Conservation (phyloP, 2,113 vertebrate genomes). For the Xyrauchen texanus region DNA sequence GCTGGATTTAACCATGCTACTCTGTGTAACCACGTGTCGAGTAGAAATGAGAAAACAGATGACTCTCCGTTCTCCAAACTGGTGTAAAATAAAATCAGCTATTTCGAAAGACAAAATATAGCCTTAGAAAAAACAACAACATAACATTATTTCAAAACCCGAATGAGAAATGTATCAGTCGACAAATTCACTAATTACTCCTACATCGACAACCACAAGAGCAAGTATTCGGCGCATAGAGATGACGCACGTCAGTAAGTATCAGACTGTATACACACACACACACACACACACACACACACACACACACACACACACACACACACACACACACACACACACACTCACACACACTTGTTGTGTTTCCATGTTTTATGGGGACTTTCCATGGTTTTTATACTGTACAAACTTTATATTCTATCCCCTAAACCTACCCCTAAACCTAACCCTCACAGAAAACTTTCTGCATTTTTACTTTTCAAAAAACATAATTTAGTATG, state of each 20-base stretch:
- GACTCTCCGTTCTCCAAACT: background rate
- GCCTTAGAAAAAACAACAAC: background rate
- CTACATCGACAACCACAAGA: background rate
- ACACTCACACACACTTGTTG: no score
- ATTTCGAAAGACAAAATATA: background rate
- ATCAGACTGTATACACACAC: background rate
- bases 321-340: no score
- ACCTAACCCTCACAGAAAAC: no score
- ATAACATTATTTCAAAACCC: background rate
- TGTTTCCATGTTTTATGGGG: no score
- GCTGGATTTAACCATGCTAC: no score
- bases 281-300: no score
- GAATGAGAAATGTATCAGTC: background rate
- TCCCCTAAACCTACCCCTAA: no score
- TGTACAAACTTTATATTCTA: no score
- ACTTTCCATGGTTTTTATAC: no score
- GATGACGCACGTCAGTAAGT: background rate
- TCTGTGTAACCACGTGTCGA: background rate
- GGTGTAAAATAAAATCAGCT: background rate
- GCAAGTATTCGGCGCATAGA: background rate
- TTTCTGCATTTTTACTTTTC: no score
- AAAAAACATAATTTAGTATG: no score
- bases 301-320: no score
- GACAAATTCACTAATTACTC: background rate
- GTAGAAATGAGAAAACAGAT: background rate